Base-by-base conservation (phyloP, 2,888 invertebrate species). In the Drosophila phalerata region DNA sequence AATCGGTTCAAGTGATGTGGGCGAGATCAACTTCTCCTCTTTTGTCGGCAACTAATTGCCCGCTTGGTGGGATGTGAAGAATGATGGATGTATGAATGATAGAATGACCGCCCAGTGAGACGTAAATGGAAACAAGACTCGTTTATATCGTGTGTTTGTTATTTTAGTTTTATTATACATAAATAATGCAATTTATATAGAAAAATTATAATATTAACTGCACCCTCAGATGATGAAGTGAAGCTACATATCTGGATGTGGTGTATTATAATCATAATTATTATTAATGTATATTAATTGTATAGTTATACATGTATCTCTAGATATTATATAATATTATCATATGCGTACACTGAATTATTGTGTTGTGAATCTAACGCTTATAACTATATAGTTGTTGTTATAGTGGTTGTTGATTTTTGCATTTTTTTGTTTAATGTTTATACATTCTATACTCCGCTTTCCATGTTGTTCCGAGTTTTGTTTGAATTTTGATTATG, bases 161-260 rank as follows among this genome's bases (percentile, higher is more conserved):
- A 60, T 57, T 42, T 30, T 22, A 22, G 22, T 57, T 75, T 70
- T 55, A 51, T 53, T 69, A 30, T 65, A 69, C 70, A 74, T 69
- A 69, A 74, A 74, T 74, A 51, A 68, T 55, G 48, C 32, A 32
- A 2, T 61, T 49, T 47, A 62, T 47, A 62, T 49, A 19, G 34
- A 60, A 49, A 73, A 68, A 73, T 52, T 28, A 68, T 51, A 58
- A 55, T 53, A 70, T 64, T 61, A 76, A 28, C 28, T 37, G 15
- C 40, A 47, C 42, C 17, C 42, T 15, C 15, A 10, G 38, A n/a
- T 37, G 6, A 13, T n/a, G 37, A n/a, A 10, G 40, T 19, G 42
- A 42, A 17, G 11, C n/a, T 56, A 45, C 19, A 37, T n/a, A 37
- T 37, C n/a, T n/a, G n/a, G 2, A n/a, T 32, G 11, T 34, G 13